These are phyloP conservation scores for Seriola aureovittata DNA, from an alignment of 2,113 vertebrate genomes.

Conservation along the genomic window DNA sequence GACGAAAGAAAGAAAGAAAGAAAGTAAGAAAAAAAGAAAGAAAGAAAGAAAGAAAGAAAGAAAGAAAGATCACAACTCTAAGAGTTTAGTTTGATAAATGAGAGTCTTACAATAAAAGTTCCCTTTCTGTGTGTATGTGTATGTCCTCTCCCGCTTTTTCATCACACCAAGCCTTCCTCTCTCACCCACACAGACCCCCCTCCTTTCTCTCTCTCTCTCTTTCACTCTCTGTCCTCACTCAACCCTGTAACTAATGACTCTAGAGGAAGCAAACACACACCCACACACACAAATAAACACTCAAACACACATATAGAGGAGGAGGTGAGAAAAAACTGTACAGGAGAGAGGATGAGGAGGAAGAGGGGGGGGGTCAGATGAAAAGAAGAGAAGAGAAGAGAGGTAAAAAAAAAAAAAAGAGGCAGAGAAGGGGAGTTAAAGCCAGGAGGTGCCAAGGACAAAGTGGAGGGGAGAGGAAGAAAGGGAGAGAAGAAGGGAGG, in stretches of 20 bases:
- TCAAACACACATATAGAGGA: background rate
- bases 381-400: background rate
- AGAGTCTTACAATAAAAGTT: constrained; percentile 25
- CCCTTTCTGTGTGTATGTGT: constrained; percentile 30
- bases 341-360: background rate
- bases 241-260: constrained; percentile 72
- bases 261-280: constrained; percentile 63
- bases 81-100: constrained; percentile 54
- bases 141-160: constrained; percentile 18
- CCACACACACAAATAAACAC: constrained; percentile 28
- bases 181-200: constrained; percentile 21
- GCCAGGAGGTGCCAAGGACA: constrained; percentile 70
- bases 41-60: constrained; percentile 13
- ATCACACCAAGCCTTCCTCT: constrained; percentile 25
- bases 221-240: constrained; percentile 46
- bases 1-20: constrained; percentile 10
- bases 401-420: constrained; percentile 21
- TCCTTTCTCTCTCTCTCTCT: background rate
- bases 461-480: constrained; percentile 51
- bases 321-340: background rate
- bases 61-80: background rate
- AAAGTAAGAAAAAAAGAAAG: background rate
- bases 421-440: constrained; percentile 42
- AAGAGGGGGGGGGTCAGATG: constrained; percentile 8
- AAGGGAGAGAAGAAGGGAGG: constrained; percentile 50